Base-by-base conservation (phyloP, 2,113 vertebrate genomes). In the Stercorarius parasiticus region DNA sequence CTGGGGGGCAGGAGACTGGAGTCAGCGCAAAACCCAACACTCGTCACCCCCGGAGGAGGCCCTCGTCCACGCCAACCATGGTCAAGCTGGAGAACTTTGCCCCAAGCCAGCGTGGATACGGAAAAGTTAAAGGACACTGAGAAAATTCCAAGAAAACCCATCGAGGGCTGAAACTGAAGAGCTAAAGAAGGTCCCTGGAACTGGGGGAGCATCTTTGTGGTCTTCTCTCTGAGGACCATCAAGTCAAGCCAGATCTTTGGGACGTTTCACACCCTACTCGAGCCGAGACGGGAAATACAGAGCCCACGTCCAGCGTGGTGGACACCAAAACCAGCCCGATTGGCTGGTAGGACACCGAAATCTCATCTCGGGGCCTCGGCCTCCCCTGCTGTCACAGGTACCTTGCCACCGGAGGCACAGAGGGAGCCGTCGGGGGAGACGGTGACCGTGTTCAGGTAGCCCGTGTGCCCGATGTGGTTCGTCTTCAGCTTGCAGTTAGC, bases 401-500 rank as follows among this genome's bases (percentile, higher is more conserved):
- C 99, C 99, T 99, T 99, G 95, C 99, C 99, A 29, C 99, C 99
- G 2, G 99, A 99, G 32, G 99, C 99, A 61, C 99, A 99, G n/a
- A 99, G 98, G 30, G 99, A 99, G 42, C 99, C 99, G 52, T 99
- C 99, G 1, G 99, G 99, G 47, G 99, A 99, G 45, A 99, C 99
- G 0, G 99, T 99, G 71, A 99, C 99, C 0, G 99, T 99, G 98
- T 99, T 99, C 97, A 99, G 98, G 97, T 98, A 99, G 19, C 99
- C 99, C 1, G 98, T 98, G 97, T 99, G 99, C 40, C 99, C 99
- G 22, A 99, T 99, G 97, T 99, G 99, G 97, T 99, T 99, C 11
- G 99, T 99, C 98, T 99, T 99, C 98, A 99, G 98, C 88, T 99
- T 99, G 98, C 99, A 99, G 98, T 99, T 99, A 15, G 99, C 99